Percentiles rank a stretch among this genome's conserved stretches.
phyloP scores from a whole-genome alignment of 1,140 invertebrate genomes.

The Rhyacophila brunnea region DNA sequence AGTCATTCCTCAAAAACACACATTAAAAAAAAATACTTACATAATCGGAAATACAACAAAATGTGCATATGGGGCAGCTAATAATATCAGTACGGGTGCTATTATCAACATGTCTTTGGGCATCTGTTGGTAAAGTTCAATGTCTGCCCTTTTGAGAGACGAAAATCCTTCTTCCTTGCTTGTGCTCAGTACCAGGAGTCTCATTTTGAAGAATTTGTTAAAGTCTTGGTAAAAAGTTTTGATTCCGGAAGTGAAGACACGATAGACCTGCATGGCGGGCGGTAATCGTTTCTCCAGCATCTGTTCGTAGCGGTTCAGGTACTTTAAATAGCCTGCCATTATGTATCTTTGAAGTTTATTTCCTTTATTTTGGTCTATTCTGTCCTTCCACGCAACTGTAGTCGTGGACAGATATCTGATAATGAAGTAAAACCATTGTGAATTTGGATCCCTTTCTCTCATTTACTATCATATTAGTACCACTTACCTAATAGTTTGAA shows the following conservation, averaged over 20 bases:
- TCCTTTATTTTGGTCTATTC: constrained; percentile 7
- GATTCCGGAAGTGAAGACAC: constrained; percentile 73
- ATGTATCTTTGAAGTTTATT: constrained; percentile 17
- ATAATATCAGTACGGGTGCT: constrained; percentile 73
- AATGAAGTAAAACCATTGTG: no score
- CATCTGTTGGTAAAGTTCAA: constrained; percentile 75
- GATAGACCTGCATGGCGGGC: constrained; percentile 72
- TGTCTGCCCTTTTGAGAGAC: constrained; percentile 64
- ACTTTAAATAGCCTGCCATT: constrained; percentile 24
- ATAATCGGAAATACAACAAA: constrained; percentile 83
- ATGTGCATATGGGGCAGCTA: constrained; percentile 80
- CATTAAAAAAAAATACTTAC: constrained; percentile 53
- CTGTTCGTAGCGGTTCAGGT: constrained; percentile 28
- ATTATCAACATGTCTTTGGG: constrained; percentile 78
- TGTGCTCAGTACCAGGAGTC: constrained; percentile 52
- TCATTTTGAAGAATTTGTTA: constrained; percentile 66
- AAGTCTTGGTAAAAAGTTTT: constrained; percentile 74
- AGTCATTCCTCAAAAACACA: no score
- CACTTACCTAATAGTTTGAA: no score
- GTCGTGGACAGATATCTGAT: constrained; percentile 11
- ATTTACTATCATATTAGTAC: no score
- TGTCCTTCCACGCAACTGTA: constrained; percentile 11
- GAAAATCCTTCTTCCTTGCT: constrained; percentile 54
- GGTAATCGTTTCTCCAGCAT: constrained; percentile 61
- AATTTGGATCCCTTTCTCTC: no score